Evolutionary conservation across 2,888 invertebrate genomes (phyloP).

Genomic region (Ptychoptera contaminata): DNA sequence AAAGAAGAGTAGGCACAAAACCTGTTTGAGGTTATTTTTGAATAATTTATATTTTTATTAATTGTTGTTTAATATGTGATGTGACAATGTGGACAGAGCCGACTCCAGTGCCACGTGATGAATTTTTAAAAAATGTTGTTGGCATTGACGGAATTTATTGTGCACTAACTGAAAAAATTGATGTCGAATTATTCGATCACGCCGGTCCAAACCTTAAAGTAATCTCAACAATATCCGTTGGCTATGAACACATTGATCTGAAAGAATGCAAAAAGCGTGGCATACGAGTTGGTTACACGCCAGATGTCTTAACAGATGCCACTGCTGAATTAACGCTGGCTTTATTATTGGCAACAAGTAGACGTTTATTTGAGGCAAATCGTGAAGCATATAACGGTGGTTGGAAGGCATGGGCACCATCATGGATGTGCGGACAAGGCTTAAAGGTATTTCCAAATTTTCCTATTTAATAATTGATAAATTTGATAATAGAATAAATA

Average conservation of each 20-base stretch:
- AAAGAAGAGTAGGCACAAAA: conserved; percentile 32
- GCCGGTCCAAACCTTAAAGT: conserved; percentile 64
- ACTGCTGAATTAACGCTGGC: conserved; percentile 82
- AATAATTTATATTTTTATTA: background rate
- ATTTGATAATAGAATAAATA: background rate
- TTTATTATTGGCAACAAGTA: conserved; percentile 63
- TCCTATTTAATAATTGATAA: background rate
- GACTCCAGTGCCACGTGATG: conserved; percentile 48
- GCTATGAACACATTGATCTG: conserved; percentile 61
- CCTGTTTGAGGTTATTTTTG: background rate
- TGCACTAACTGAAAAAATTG: conserved; percentile 68
- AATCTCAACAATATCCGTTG: conserved; percentile 81
- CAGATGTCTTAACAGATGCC: conserved; percentile 74
- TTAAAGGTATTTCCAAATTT: conserved; percentile 36
- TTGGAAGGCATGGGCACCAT: conserved; percentile 82
- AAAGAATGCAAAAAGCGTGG: conserved; percentile 52
- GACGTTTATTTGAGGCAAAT: conserved; percentile 69
- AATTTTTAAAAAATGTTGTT: conserved; percentile 48
- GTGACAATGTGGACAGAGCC: conserved; percentile 44
- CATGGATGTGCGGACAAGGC: conserved; percentile 80
- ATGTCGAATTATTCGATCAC: conserved; percentile 55
- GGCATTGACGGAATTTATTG: conserved; percentile 71
- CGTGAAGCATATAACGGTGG: conserved; percentile 55
- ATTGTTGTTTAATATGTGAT: conserved; percentile 32
- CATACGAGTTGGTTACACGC: conserved; percentile 75